These are phyloP conservation scores for Bilobella aurantiaca DNA, from an alignment of 1,140 invertebrate species.

Conservation along the genomic window DNA sequence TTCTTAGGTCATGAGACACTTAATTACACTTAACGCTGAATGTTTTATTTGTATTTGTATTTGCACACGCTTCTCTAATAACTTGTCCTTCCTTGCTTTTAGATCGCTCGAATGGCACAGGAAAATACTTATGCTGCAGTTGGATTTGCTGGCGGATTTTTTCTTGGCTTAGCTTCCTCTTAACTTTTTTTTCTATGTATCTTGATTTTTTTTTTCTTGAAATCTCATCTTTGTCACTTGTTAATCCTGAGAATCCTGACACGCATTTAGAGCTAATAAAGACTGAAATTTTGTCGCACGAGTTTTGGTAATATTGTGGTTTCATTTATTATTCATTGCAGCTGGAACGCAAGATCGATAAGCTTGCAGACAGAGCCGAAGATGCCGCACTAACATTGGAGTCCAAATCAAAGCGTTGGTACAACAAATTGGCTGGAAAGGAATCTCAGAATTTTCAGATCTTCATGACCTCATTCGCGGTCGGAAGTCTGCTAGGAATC, in stretches of 20 bases:
- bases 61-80: neutral
- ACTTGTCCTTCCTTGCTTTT: constrained; percentile 20
- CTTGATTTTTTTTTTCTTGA: neutral
- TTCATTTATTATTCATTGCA: constrained; percentile 56
- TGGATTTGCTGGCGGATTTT: constrained; percentile 74
- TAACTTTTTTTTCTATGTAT: too few relatives aligned
- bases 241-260: neutral
- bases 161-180: constrained; percentile 60
- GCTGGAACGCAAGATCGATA: constrained; percentile 64
- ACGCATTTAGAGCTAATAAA: constrained; percentile 9
- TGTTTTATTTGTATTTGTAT: constrained; percentile 3
- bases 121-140: constrained; percentile 64
- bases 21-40: neutral
- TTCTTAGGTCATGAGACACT: too few relatives aligned
- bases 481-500: constrained; percentile 57
- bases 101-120: constrained; percentile 60
- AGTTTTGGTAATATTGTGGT: neutral
- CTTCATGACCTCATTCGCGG: constrained; percentile 60
- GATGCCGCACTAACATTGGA: constrained; percentile 55
- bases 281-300: neutral
- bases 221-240: neutral
- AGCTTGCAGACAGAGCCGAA: constrained; percentile 66
- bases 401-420: constrained; percentile 58
- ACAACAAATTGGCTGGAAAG: constrained; percentile 53
- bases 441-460: constrained; percentile 59